phyloP scores from a whole-genome alignment of 64 coral and sea anemone genomes.

The Catalaphyllia jardinei region DNA sequence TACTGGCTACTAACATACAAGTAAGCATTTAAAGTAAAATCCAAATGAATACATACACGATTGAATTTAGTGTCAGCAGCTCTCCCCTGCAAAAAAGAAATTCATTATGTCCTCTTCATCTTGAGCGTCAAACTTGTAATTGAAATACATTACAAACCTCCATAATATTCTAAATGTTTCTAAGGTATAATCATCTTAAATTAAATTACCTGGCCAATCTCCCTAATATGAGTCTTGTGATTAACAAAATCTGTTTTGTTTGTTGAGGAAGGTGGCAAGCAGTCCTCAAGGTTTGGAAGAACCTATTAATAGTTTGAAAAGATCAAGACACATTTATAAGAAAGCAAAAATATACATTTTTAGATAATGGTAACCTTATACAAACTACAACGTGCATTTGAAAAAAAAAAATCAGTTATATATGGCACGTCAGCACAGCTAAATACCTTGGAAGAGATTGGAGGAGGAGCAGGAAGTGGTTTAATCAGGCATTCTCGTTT shows the following conservation, averaged over 20 bases:
- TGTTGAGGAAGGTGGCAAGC: conserved; percentile 40
- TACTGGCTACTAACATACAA: too few species aligned
- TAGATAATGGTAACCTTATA: too few species aligned
- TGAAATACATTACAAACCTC: too few species aligned
- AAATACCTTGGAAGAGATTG: conserved; percentile 85
- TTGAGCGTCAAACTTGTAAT: too few species aligned
- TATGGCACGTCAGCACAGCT: too few species aligned
- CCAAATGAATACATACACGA: conserved; percentile 5
- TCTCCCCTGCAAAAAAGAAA: conserved; percentile 50
- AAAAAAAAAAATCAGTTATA: not conserved
- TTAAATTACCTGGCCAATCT: conserved; percentile 28
- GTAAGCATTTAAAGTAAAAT: not conserved
- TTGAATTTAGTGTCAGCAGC: conserved; percentile 68
- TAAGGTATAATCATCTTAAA: not conserved
- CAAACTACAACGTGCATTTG: not conserved
- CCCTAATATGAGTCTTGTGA: conserved; percentile 30
- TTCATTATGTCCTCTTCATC: not conserved
- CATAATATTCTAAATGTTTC: too few species aligned
- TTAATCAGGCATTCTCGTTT: conserved; percentile 59
- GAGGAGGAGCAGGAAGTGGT: conserved; percentile 60
- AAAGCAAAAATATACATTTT: not conserved
- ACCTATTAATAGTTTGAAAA: conserved; percentile 29
- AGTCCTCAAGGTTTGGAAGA: conserved; percentile 51
- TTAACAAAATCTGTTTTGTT: conserved; percentile 75
- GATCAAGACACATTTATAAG: not conserved